These are phyloP conservation scores for Chionodraco myersi DNA, from an alignment of 2,113 vertebrate species.

Conservation along the genomic window DNA sequence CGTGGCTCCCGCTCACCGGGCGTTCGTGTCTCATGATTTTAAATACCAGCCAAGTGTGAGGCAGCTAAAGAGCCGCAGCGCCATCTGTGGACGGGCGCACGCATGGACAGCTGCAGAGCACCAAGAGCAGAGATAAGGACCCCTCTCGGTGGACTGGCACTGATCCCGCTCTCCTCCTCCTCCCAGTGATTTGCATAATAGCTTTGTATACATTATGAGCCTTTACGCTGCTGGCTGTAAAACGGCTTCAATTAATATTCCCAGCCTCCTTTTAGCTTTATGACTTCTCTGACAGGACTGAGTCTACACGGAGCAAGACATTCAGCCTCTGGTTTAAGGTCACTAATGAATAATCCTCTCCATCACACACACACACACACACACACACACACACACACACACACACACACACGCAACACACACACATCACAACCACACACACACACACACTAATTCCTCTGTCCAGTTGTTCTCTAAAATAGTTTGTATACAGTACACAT, in stretches of 20 bases:
- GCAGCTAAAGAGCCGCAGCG: conserved; percentile 69
- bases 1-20: conserved; percentile 20
- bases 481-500: too few species aligned
- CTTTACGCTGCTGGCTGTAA: background rate
- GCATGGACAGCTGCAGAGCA: background rate
- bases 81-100: conserved; percentile 66
- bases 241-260: conserved; percentile 6
- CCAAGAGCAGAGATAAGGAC: background rate
- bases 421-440: too few species aligned
- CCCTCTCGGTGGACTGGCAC: conserved; percentile 13
- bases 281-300: background rate
- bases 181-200: conserved; percentile 28
- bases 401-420: background rate
- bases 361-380: too few species aligned
- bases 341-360: background rate
- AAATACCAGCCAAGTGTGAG: background rate
- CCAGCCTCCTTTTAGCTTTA: background rate
- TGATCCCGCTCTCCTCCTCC: conserved; percentile 31
- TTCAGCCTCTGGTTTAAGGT: background rate
- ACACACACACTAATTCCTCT: too few species aligned
- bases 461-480: too few species aligned
- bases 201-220: conserved; percentile 36
- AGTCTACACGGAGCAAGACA: background rate
- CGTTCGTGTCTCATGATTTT: conserved; percentile 18
- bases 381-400: too few species aligned